phyloP scores from a whole-genome alignment of 2,113 vertebrate genomes.

The Aphyosemion australe region DNA sequence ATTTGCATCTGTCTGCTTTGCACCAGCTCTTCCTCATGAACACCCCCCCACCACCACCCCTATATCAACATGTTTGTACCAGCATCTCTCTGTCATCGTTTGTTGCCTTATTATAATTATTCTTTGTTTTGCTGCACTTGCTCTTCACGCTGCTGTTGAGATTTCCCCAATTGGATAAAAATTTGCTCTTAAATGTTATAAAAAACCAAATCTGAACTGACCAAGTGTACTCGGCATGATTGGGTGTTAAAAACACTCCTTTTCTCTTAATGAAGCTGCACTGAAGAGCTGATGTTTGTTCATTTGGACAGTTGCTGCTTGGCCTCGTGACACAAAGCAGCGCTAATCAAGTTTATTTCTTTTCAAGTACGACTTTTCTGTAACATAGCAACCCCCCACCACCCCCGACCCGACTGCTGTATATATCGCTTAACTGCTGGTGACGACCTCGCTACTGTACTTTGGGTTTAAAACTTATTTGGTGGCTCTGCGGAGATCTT shows the following conservation, averaged over 20 bases:
- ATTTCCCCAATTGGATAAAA: slow-evolving; percentile 42
- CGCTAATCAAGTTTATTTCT: slow-evolving; percentile 6
- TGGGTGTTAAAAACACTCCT: slow-evolving; percentile 17
- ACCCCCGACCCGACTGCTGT: slow-evolving; percentile 73
- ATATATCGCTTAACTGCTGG: slow-evolving; percentile 76
- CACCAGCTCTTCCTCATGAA: slow-evolving; percentile 23
- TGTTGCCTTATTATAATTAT: slow-evolving; percentile 76
- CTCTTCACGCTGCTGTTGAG: slow-evolving; percentile 55
- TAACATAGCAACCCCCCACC: slow-evolving; percentile 61
- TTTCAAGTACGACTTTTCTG: slow-evolving; percentile 49
- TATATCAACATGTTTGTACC: slow-evolving; percentile 70
- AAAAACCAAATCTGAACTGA: neutral
- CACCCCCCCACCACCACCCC: neutral
- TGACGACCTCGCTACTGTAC: slow-evolving; percentile 62
- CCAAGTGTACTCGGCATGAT: slow-evolving; percentile 26
- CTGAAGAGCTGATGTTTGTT: slow-evolving; percentile 38
- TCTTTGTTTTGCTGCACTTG: slow-evolving; percentile 61
- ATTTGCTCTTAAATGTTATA: slow-evolving; percentile 48
- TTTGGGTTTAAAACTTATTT: slow-evolving; percentile 62
- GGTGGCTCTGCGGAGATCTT: slow-evolving; percentile 65
- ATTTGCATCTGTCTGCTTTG: slow-evolving; percentile 42
- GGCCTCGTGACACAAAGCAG: slow-evolving; percentile 62
- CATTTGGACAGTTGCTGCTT: slow-evolving; percentile 41
- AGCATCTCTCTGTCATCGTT: slow-evolving; percentile 72
- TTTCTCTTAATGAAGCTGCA: slow-evolving; percentile 30